Percentiles rank a stretch among this genome's conserved stretches.
Evolutionary conservation across 2,113 vertebrate genomes (phyloP).

Genomic region (Holacanthus passer): DNA sequence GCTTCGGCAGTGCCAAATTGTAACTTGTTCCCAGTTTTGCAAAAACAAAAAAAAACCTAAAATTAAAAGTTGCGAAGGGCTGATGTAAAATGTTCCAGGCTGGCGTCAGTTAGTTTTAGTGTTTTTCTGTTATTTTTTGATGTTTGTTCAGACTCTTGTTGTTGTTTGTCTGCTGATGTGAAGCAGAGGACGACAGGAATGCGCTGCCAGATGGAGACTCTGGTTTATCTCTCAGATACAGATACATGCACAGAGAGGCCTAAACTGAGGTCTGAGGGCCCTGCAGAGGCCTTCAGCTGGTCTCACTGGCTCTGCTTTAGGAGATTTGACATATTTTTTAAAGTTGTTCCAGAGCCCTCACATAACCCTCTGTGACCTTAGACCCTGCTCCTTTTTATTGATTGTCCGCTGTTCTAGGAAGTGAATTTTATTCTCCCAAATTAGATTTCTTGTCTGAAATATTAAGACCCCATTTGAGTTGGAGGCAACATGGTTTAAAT

Average conservation of each 20-base stretch:
- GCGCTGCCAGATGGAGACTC: constrained; percentile 64
- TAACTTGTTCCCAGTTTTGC: too few species aligned
- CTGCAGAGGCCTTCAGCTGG: not conserved
- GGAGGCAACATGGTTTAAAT: not conserved
- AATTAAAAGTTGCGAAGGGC: too few species aligned
- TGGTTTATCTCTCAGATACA: constrained; percentile 69
- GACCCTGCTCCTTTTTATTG: too few species aligned
- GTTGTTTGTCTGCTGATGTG: constrained; percentile 68
- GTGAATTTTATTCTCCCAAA: not conserved
- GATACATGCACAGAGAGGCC: not conserved
- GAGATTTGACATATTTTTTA: too few species aligned
- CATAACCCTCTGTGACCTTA: too few species aligned
- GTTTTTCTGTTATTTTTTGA: constrained; percentile 53
- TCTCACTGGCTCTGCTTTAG: not conserved
- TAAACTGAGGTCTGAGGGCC: constrained; percentile 16
- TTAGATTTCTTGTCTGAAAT: not conserved
- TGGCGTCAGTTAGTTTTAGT: constrained; percentile 18
- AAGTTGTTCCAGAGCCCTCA: too few species aligned
- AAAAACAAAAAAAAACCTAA: too few species aligned
- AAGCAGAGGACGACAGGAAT: constrained; percentile 68
- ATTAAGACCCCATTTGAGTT: not conserved
- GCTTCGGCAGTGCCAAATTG: too few species aligned
- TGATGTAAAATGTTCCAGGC: not conserved
- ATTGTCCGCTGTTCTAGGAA: not conserved
- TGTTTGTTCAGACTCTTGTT: constrained; percentile 61